Evolutionary conservation across 2,888 invertebrate species (phyloP).

Genomic region (Scelioninae gen. 1): DNA sequence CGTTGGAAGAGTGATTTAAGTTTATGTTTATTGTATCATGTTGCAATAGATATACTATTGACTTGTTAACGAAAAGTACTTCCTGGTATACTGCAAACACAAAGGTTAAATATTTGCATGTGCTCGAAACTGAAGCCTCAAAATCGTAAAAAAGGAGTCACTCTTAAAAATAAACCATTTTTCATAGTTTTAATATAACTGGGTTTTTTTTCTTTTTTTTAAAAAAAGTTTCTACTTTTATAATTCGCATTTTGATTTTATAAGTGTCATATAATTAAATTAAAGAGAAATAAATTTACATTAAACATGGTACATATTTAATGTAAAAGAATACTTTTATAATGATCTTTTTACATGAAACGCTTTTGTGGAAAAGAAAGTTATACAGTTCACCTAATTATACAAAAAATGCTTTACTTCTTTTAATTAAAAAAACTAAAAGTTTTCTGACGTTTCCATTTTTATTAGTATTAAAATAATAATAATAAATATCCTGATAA

Average conservation of each 20-base stretch:
- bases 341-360: background rate
- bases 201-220: background rate
- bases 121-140: background rate
- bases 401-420: constrained; percentile 11
- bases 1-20: constrained; percentile 26
- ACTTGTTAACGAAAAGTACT: constrained; percentile 13
- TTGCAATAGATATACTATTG: constrained; percentile 17
- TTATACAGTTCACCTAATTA: constrained; percentile 13
- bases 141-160: background rate
- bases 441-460: too few relatives aligned
- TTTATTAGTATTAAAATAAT: background rate
- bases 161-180: too few relatives aligned
- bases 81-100: background rate
- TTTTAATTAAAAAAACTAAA: constrained; percentile 18
- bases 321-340: constrained; percentile 7
- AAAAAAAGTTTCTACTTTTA: background rate
- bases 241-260: constrained; percentile 2
- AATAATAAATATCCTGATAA: background rate
- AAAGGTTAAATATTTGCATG: background rate
- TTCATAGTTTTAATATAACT: background rate
- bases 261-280: constrained; percentile 26
- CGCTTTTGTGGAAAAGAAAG: background rate
- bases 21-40: constrained; percentile 40
- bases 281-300: constrained; percentile 1
- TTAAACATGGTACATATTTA: constrained; percentile 18